phyloP scores from a whole-genome alignment of 1,140 invertebrate genomes.

The Periplaneta americana region DNA sequence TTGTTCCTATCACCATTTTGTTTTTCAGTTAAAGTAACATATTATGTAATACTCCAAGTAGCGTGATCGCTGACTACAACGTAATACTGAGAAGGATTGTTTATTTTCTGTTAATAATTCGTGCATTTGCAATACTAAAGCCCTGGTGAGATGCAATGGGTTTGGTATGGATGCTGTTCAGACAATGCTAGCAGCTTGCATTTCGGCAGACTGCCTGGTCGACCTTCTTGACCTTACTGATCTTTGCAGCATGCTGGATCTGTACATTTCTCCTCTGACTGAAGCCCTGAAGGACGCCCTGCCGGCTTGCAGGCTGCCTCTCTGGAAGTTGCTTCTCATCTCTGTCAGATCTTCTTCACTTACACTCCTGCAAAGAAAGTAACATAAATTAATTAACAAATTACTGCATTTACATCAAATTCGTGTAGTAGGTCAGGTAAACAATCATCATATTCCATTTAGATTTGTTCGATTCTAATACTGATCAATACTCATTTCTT shows the following conservation, averaged over 20 bases:
- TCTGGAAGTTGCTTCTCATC: constrained; percentile 30
- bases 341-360: background rate
- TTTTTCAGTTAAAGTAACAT: too few species aligned
- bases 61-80: too few species aligned
- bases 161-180: background rate
- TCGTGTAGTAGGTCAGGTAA: constrained; percentile 22
- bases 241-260: constrained; percentile 58
- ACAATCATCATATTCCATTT: too few species aligned
- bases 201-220: background rate
- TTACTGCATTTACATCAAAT: background rate
- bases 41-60: too few species aligned
- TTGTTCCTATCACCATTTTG: too few species aligned
- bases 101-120: too few species aligned
- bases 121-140: background rate
- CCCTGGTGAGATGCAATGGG: background rate
- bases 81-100: too few species aligned
- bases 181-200: constrained; percentile 5
- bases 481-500: too few species aligned
- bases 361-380: background rate
- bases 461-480: too few species aligned
- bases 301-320: constrained; percentile 28
- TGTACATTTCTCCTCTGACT: constrained; percentile 52
- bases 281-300: constrained; percentile 49
- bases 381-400: background rate
- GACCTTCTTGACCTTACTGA: constrained; percentile 23